These are phyloP conservation scores for Dromas ardeola DNA, from an alignment of 2,113 vertebrate genomes.

Conservation along the genomic window DNA sequence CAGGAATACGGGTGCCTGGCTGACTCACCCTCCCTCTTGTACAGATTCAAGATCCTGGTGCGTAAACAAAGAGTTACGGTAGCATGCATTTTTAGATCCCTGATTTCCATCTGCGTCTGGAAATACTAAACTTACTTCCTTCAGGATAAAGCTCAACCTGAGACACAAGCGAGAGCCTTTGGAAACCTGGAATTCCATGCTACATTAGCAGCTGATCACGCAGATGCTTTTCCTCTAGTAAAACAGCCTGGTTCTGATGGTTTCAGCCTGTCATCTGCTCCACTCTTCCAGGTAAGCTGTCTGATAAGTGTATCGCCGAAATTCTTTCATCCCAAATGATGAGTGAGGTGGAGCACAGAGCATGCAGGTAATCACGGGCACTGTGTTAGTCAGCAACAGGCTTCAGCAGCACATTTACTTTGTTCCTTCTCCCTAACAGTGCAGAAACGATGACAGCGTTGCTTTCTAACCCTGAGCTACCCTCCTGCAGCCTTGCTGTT, in stretches of 20 bases:
- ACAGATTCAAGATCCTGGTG: conserved; percentile 82
- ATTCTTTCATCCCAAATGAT: neutral
- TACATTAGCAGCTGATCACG: conserved; percentile 66
- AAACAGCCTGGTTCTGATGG: conserved; percentile 75
- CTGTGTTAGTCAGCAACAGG: neutral
- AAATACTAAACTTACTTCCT: neutral
- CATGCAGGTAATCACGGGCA: too few species aligned
- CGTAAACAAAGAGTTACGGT: neutral
- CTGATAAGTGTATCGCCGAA: neutral
- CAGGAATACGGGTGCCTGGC: conserved; percentile 77
- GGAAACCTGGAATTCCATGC: conserved; percentile 74
- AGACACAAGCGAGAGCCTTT: conserved; percentile 74
- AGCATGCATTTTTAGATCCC: neutral
- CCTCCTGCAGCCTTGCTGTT: neutral
- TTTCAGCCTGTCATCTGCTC: conserved; percentile 74
- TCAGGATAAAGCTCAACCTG: conserved; percentile 81
- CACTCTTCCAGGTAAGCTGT: conserved; percentile 74
- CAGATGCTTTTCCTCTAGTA: conserved; percentile 66
- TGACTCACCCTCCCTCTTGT: conserved; percentile 78
- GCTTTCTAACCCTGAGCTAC: neutral
- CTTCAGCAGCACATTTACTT: neutral
- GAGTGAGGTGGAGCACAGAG: neutral
- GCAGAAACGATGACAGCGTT: rapidly evolving
- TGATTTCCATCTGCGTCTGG: neutral
- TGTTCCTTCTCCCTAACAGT: neutral